A percentile compares a stretch with the other conserved stretches of the same genome.
Evolutionary conservation across 2,797 vertebrate genomes (phyloP).

Genomic region (Xiphophorus birchmanni): DNA sequence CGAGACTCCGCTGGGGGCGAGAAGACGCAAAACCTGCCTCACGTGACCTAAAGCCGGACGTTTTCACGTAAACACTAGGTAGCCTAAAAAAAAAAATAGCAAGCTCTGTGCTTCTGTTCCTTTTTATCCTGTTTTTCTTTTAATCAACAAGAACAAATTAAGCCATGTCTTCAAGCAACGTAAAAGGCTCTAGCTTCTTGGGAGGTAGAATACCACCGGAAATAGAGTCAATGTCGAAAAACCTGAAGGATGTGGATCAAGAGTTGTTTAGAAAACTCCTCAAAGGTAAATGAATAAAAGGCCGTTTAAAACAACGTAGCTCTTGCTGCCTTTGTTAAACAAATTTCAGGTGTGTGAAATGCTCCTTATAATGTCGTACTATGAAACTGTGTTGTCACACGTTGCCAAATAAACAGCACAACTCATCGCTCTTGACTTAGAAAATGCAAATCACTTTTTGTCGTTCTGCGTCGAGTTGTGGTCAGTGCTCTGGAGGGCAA

Average conservation of each 20-base stretch:
- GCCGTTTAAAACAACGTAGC: neutral
- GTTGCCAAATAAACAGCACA: neutral
- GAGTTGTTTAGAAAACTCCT: constrained; percentile 82
- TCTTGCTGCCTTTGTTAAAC: neutral
- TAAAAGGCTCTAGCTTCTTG: constrained; percentile 71
- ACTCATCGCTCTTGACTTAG: no score
- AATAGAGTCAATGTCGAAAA: constrained; percentile 83
- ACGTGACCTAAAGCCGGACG: constrained; percentile 68
- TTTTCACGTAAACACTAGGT: constrained; percentile 21
- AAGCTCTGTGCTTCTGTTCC: accelerated
- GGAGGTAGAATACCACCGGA: constrained; percentile 82
- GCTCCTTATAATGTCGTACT: neutral
- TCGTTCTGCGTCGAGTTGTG: constrained; percentile 74
- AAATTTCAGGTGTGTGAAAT: neutral
- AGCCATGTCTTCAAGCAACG: constrained; percentile 61
- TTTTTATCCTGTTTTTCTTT: neutral
- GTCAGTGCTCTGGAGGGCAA: constrained; percentile 85
- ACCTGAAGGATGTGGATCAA: constrained; percentile 81
- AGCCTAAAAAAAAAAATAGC: neutral
- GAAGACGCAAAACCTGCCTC: constrained; percentile 6
- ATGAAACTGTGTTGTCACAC: neutral
- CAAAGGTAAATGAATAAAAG: constrained; percentile 74
- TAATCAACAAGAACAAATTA: neutral
- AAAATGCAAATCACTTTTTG: neutral
- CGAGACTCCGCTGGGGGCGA: constrained; percentile 41